Evolutionary conservation across 1,140 invertebrate genomes (phyloP).

Genomic region (Pentalonia nigronervosa): DNA sequence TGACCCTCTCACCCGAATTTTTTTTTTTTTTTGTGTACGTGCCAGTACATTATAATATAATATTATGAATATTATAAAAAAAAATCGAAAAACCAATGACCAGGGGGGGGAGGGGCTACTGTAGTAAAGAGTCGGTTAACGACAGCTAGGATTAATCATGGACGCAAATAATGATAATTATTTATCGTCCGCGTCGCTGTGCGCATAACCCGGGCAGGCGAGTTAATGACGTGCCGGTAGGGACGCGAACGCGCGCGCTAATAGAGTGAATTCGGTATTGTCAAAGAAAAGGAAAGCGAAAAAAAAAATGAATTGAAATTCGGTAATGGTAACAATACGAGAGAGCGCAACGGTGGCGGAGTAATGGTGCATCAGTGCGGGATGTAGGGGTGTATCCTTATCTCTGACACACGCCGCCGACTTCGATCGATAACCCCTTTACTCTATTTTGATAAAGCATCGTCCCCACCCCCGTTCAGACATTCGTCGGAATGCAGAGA

Average conservation of each 20-base stretch:
- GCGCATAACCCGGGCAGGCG: background rate
- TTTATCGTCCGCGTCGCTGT: background rate
- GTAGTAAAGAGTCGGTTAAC: background rate
- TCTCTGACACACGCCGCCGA: slow-evolving; percentile 10
- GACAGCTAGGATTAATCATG: slow-evolving; percentile 49
- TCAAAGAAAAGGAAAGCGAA: background rate
- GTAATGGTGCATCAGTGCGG: background rate
- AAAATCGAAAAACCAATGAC: background rate
- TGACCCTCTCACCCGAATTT: too few species aligned
- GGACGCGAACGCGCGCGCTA: background rate
- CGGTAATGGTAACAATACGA: background rate
- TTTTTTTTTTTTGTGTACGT: too few species aligned
- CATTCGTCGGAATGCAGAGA: background rate
- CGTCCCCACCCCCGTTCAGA: background rate
- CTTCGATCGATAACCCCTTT: slow-evolving; percentile 1
- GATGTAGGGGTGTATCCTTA: background rate
- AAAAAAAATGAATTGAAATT: slow-evolving; percentile 13
- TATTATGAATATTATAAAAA: background rate
- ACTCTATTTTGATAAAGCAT: background rate
- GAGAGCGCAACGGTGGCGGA: background rate
- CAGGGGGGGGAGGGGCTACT: background rate
- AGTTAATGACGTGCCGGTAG: slow-evolving; percentile 30
- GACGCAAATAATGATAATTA: slow-evolving; percentile 6
- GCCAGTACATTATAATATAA: too few species aligned
- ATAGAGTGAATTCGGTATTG: slow-evolving; percentile 43